Conservation (phyloP, 2,888 invertebrate species). For the Odontocerum albicorne region DNA sequence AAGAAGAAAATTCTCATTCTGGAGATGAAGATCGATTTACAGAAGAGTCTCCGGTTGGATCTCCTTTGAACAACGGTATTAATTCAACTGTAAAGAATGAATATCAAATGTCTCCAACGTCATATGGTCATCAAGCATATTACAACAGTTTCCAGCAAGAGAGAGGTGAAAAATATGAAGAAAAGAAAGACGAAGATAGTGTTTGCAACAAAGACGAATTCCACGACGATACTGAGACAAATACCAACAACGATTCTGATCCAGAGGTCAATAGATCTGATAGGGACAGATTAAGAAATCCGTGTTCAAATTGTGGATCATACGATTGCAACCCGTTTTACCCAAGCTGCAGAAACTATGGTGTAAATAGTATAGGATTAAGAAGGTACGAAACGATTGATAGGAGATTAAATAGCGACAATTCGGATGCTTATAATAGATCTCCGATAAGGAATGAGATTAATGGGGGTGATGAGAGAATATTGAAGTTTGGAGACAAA, state of each 20-base stretch:
- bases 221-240: constrained; percentile 38
- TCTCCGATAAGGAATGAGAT: constrained; percentile 37
- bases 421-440: constrained; percentile 17
- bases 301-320: constrained; percentile 60
- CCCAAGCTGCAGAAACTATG: constrained; percentile 47
- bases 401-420: constrained; percentile 45
- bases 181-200: constrained; percentile 31
- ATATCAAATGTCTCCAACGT: constrained; percentile 28
- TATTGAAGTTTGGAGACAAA: constrained; percentile 47
- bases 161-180: constrained; percentile 10
- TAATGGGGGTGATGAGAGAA: constrained; percentile 38
- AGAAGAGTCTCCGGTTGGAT: constrained; percentile 33
- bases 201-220: constrained; percentile 48
- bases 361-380: constrained; percentile 41
- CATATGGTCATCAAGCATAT: constrained; percentile 15
- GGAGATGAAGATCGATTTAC: constrained; percentile 33
- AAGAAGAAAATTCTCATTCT: constrained; percentile 32
- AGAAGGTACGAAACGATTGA: constrained; percentile 51
- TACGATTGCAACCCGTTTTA: constrained; percentile 58
- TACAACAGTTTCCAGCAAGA: constrained; percentile 27
- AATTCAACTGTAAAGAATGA: constrained; percentile 32
- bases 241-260: constrained; percentile 29
- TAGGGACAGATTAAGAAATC: constrained; percentile 36
- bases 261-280: constrained; percentile 22
- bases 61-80: constrained; percentile 25